Conservation (phyloP, 2,113 vertebrate species). For the Corythaixoides concolor region DNA sequence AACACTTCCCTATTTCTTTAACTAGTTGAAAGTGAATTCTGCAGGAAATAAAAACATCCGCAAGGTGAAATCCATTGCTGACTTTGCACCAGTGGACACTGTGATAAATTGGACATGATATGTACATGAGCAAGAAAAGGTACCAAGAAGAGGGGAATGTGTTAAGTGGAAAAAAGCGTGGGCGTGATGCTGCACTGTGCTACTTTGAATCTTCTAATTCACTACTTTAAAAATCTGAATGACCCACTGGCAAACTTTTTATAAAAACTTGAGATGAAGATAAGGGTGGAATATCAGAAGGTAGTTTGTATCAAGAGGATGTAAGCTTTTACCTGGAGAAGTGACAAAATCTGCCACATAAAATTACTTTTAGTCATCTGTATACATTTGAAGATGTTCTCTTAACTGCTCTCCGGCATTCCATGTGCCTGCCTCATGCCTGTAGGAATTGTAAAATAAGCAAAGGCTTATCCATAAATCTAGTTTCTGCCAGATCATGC, state of each 20-base stretch:
- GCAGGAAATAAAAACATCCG: not conserved
- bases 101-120: not conserved
- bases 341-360: not conserved
- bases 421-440: not conserved
- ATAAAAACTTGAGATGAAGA: not conserved
- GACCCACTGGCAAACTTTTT: not conserved
- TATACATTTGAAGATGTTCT: not conserved
- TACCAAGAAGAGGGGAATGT: not conserved
- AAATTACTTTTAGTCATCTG: not conserved
- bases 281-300: not conserved
- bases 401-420: not conserved
- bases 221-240: not conserved
- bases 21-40: not conserved
- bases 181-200: not conserved
- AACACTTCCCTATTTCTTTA: not conserved
- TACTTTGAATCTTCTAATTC: not conserved
- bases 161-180: not conserved
- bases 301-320: not conserved
- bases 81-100: not conserved
- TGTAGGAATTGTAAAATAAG: not conserved
- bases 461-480: not conserved
- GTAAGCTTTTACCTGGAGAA: not conserved
- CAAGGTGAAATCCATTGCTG: not conserved
- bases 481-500: not conserved
- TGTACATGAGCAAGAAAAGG: not conserved